phyloP scores from a whole-genome alignment of 1,140 invertebrate genomes.

The Brachystomella parvula region DNA sequence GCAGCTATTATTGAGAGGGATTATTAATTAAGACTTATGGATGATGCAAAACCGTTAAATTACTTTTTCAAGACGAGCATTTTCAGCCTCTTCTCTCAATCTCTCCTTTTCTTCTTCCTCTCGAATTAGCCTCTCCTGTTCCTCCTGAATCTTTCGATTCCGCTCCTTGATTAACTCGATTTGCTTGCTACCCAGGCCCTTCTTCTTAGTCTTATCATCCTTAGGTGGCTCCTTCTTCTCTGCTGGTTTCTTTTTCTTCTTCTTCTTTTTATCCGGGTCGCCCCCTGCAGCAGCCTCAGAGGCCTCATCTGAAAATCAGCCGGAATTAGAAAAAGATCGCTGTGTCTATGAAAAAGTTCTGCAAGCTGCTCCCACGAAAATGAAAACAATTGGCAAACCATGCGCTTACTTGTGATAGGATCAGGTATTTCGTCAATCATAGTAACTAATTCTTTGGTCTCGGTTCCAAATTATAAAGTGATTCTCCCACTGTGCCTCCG shows the following conservation, averaged over 20 bases:
- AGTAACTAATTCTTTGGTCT: too few relatives aligned
- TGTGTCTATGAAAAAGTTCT: too few relatives aligned
- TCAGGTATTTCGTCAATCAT: too few relatives aligned
- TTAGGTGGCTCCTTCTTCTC: conserved; percentile 53
- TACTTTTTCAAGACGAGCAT: conserved; percentile 58
- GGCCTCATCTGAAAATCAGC: conserved; percentile 53
- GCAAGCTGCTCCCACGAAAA: too few relatives aligned
- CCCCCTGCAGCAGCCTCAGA: conserved; percentile 38
- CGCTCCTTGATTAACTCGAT: conserved; percentile 83
- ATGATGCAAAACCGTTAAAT: conserved; percentile 10
- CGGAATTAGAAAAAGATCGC: too few relatives aligned
- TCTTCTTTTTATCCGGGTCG: conserved; percentile 46
- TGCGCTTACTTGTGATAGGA: too few relatives aligned
- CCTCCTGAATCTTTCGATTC: conserved; percentile 66
- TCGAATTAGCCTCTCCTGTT: conserved; percentile 63
- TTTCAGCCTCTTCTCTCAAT: conserved; percentile 65
- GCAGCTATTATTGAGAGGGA: conserved; percentile 46
- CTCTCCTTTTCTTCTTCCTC: conserved; percentile 66
- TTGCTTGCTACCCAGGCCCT: conserved; percentile 65
- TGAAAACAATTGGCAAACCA: too few relatives aligned
- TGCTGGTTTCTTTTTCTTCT: conserved; percentile 52
- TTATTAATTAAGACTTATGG: conserved; percentile 20
- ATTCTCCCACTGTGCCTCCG: too few relatives aligned
- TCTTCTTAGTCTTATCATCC: conserved; percentile 48
- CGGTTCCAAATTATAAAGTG: too few relatives aligned